Percentiles rank a stretch among this genome's conserved stretches.
Conservation (phyloP, 2,797 vertebrate genomes). For the Lutjanus argentimaculatus region DNA sequence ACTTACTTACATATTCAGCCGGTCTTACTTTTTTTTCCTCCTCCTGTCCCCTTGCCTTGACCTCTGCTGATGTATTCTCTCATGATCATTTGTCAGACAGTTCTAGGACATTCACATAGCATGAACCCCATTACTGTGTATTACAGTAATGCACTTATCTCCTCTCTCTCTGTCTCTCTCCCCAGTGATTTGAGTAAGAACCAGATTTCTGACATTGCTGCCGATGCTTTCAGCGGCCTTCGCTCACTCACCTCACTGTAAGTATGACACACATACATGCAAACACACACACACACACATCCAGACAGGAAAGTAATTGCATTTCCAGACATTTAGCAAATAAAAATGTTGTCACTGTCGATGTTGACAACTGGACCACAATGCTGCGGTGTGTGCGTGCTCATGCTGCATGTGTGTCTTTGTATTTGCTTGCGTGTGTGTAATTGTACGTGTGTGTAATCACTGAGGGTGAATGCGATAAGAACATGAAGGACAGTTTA, state of each 20-base stretch:
- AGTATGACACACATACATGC: slow-evolving; percentile 82
- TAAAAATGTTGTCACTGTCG: slow-evolving; percentile 52
- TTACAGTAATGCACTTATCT: slow-evolving; percentile 51
- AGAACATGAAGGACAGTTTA: slow-evolving; percentile 83
- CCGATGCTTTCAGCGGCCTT: slow-evolving; percentile 96
- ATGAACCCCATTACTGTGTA: slow-evolving; percentile 65
- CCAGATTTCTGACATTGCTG: slow-evolving; percentile 97
- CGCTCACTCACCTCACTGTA: slow-evolving; percentile 97
- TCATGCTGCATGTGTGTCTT: slow-evolving; percentile 16
- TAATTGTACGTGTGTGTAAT: background rate
- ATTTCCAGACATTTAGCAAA: slow-evolving; percentile 67
- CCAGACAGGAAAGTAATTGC: slow-evolving; percentile 52
- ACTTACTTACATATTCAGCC: slow-evolving; percentile 51
- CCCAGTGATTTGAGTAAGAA: slow-evolving; percentile 99
- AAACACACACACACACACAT: slow-evolving; percentile 18
- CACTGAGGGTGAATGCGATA: slow-evolving; percentile 58
- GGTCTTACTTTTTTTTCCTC: slow-evolving; percentile 24
- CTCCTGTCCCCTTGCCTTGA: slow-evolving; percentile 63
- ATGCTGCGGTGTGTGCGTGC: slow-evolving; percentile 1
- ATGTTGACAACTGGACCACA: slow-evolving; percentile 51
- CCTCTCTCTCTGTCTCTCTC: slow-evolving; percentile 39
- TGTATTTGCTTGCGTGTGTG: slow-evolving; percentile 36
- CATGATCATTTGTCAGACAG: slow-evolving; percentile 74
- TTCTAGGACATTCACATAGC: slow-evolving; percentile 69
- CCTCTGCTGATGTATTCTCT: slow-evolving; percentile 71